Base-by-base conservation (phyloP, 1,140 invertebrate genomes). In the Aricia agestis region DNA sequence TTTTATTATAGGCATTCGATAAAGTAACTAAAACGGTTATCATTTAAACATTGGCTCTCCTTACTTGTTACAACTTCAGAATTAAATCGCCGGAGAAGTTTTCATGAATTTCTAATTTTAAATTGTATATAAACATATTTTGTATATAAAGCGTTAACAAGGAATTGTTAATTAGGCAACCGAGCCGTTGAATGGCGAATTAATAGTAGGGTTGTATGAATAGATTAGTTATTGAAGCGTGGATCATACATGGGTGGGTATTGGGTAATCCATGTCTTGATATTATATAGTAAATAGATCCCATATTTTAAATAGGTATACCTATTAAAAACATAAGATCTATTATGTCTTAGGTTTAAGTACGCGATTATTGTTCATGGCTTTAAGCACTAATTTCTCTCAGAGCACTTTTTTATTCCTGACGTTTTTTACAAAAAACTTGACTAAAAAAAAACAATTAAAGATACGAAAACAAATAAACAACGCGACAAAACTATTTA, bases 151-250 rank as follows among this genome's bases (percentile, higher is more conserved):
- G 58, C 18, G 6, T 18, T 17, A 59, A 59, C 58, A 59, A 59
- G 58, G 17, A 59, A 59, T 18, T 59, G 17, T 17, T 59, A 59
- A 59, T 59, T 59, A 59, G 58, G 13, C 18, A 59, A 59, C 58
- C 18, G n/a, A 59, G n/a, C 58, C 58, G 58, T 59, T 59, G 58
- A 59, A 59, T 59, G 58, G 58, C n/a, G 58, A n/a, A 59, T 59
- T 59, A 59, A 59, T 59, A 17, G 58, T 19, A 59, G 58, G 58
- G 58, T 59, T 59, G 58, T 59, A 15, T 59, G 58, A 59, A 59
- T 59, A 19, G 58, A 59, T 59, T 17, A 59, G 58, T 59, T 59
- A 59, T 59, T 59, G n/a, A 59, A 59, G 58, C 58, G 58, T 59
- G 6, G 58, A 59, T 17, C n/a, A 59, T 59, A 59, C 58, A 59